phyloP scores from a whole-genome alignment of 2,797 vertebrate genomes.

The Orientallactaga sibirica region DNA sequence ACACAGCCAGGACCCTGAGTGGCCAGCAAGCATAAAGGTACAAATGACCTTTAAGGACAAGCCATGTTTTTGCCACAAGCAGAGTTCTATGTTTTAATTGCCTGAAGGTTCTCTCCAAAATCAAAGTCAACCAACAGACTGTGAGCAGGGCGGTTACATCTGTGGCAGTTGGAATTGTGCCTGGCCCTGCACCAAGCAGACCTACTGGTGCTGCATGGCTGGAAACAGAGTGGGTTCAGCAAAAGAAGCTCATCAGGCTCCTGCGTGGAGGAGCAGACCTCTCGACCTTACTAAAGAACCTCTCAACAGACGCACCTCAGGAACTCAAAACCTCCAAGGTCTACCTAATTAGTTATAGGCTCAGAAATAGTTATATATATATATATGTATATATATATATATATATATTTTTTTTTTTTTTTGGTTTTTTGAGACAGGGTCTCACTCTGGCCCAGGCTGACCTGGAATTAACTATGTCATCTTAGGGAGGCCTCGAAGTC shows the following conservation, averaged over 20 bases:
- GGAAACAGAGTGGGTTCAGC: constrained; percentile 29
- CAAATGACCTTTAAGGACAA: constrained; percentile 52
- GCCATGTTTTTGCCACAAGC: constrained; percentile 57
- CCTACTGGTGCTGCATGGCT: background rate
- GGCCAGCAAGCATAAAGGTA: background rate
- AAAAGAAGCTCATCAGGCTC: constrained; percentile 39
- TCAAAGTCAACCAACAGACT: constrained; percentile 57
- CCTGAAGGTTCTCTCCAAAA: constrained; percentile 63
- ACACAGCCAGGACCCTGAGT: background rate
- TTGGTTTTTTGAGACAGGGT: too few relatives aligned
- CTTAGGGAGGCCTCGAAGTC: too few relatives aligned
- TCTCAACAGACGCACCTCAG: background rate
- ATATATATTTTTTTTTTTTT: too few relatives aligned
- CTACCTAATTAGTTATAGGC: background rate
- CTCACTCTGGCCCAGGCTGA: too few relatives aligned
- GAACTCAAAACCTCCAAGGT: background rate
- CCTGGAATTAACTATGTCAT: too few relatives aligned
- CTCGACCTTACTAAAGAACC: background rate
- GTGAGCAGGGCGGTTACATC: constrained; percentile 61
- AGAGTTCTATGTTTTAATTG: constrained; percentile 66
- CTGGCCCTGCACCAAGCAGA: constrained; percentile 59
- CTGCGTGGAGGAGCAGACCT: constrained; percentile 1
- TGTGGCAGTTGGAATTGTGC: constrained; percentile 53
- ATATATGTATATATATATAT: too few relatives aligned
- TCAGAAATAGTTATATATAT: background rate